phyloP scores from a whole-genome alignment of 2,797 vertebrate species.

The Sphenopsis melanotis region DNA sequence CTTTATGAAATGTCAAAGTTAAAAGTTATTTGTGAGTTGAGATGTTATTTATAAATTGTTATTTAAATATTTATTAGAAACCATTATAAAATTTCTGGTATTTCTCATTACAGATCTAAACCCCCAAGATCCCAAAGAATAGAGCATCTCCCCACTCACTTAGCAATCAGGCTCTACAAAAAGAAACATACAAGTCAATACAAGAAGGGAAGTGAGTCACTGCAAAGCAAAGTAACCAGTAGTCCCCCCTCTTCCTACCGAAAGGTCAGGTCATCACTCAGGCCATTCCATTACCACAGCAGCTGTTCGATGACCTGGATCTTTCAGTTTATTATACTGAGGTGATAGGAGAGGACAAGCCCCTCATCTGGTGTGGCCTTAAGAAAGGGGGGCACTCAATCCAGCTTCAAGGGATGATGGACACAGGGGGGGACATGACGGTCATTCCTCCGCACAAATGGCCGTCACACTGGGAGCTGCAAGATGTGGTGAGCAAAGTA shows the following conservation, averaged over 20 bases:
- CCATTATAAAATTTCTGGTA: background rate
- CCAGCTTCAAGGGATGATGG: background rate
- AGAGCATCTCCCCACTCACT: background rate
- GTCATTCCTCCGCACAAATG: background rate
- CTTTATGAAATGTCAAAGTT: background rate
- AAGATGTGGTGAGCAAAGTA: background rate
- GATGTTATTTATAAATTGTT: background rate
- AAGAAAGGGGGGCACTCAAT: background rate
- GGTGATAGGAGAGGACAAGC: background rate
- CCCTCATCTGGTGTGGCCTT: background rate
- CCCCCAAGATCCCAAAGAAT: background rate
- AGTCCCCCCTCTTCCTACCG: background rate
- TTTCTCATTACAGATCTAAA: background rate
- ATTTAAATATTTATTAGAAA: background rate
- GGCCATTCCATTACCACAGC: background rate
- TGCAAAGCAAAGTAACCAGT: background rate
- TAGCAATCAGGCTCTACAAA: background rate
- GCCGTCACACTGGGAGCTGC: background rate
- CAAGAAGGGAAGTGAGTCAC: background rate
- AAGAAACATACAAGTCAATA: background rate
- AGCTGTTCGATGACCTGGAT: background rate
- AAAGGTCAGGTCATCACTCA: background rate
- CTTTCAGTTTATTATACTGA: background rate
- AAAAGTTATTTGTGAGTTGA: background rate
- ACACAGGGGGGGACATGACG: fast-evolving